Evolutionary conservation across 1,140 invertebrate species (phyloP).

Genomic region (Gryon sp.): DNA sequence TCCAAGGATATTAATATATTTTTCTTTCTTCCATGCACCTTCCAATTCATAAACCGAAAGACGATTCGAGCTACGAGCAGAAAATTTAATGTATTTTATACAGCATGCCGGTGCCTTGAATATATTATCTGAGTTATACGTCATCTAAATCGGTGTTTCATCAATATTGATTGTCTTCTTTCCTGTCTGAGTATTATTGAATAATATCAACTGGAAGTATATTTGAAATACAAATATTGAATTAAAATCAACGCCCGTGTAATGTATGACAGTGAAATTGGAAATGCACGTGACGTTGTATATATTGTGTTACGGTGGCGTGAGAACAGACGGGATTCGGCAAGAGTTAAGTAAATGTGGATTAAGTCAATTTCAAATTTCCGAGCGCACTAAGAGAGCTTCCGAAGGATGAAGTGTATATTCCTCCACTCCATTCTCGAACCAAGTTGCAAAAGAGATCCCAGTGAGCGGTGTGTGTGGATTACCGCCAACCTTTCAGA

Average conservation of each 20-base stretch:
- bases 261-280: slow-evolving; percentile 2
- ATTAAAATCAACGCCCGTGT: slow-evolving; percentile 13
- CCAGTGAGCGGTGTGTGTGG: slow-evolving; percentile 30
- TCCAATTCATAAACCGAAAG: too few relatives aligned
- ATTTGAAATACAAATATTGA: slow-evolving; percentile 21
- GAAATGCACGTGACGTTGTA: slow-evolving; percentile 11
- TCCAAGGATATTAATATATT: too few relatives aligned
- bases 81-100: too few relatives aligned
- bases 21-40: too few relatives aligned
- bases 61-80: too few relatives aligned
- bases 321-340: slow-evolving; percentile 24
- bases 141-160: too few relatives aligned
- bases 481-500: slow-evolving; percentile 31
- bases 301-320: slow-evolving; percentile 27
- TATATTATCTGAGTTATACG: too few relatives aligned
- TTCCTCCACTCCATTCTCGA: slow-evolving; percentile 29
- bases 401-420: slow-evolving; percentile 39
- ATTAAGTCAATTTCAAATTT: slow-evolving; percentile 57
- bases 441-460: slow-evolving; percentile 40
- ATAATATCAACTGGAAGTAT: slow-evolving; percentile 7
- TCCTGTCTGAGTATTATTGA: too few relatives aligned
- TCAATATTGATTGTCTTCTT: too few relatives aligned
- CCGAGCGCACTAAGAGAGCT: slow-evolving; percentile 30
- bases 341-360: slow-evolving; percentile 50
- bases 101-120: too few relatives aligned